These are phyloP conservation scores for Astatotilapia flaviijosephi DNA, from an alignment of 2,113 vertebrate species.

Conservation along the genomic window DNA sequence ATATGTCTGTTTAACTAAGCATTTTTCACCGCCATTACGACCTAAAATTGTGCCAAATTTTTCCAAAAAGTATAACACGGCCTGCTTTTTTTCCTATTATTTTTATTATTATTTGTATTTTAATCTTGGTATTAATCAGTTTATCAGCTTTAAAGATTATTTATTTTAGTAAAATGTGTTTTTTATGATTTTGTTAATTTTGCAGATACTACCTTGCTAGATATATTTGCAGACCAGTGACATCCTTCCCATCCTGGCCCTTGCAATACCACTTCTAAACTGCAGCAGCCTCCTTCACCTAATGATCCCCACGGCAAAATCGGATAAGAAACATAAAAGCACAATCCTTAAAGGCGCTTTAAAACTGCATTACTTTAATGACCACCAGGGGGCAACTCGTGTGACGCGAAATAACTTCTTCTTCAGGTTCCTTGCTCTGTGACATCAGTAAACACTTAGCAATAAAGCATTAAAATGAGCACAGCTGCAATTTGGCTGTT, in stretches of 20 bases:
- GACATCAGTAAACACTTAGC: not conserved
- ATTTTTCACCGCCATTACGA: accelerated
- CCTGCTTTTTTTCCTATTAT: not conserved
- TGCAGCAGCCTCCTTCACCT: not conserved
- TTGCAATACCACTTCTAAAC: not conserved
- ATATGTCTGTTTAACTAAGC: not conserved
- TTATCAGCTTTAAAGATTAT: not conserved
- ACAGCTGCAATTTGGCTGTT: not conserved
- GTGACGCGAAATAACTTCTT: not conserved
- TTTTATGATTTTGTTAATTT: not conserved
- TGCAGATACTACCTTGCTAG: no score
- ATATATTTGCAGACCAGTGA: not conserved
- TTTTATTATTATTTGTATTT: not conserved
- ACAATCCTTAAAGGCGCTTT: not conserved
- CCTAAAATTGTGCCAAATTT: not conserved
- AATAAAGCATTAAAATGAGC: not conserved
- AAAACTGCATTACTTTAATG: not conserved
- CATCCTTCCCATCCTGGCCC: not conserved
- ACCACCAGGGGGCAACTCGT: not conserved
- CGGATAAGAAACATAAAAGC: not conserved
- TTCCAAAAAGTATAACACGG: not conserved
- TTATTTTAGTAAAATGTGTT: not conserved
- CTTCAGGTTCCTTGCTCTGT: not conserved
- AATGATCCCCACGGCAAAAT: not conserved
- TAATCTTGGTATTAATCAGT: not conserved